Evolutionary conservation across 2,113 vertebrate species (phyloP), one percentile per base, ranked within the genome.

Genomic region (Ochotona princeps): DNA sequence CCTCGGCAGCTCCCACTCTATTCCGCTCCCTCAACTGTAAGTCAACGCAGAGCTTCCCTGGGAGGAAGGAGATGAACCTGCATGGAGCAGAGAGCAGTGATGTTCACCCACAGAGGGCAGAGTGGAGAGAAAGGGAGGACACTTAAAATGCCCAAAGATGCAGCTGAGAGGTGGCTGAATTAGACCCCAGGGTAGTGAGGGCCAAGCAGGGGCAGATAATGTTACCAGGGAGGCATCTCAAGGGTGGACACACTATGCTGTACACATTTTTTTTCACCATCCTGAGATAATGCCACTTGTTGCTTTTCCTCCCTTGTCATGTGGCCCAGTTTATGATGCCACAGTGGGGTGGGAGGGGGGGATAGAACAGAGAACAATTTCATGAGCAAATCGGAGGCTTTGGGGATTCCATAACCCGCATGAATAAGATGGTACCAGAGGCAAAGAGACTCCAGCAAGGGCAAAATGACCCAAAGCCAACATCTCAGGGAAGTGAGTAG

Each of bases 361-460:
- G 17, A 38, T 79, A 87, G 38, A 44, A 44, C 54, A 47, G 23
- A 78, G 18, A 84, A 95, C 67, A 89, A 93, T 86, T 92, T 92
- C 93, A 85, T 2, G 23, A 80, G 76, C 95, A 95, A 60, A 96
- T 93, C 2, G 20, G 66, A 13, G 89, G 76, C 72, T 69, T 93
- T 38, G 13, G 94, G 94, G 87, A 75, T 11, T 74, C 91, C 91
- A 94, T 93, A 95, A 96, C 57, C 69, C 80, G 88, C 91, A 96
- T 79, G 54, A 75, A 94, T 30, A 85, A 93, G 93, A 88, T 38
- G 28, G n/a, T 65, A 89, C 92, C 49, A 83, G 94, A 97, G 92
- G 72, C 87, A 93, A 96, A 85, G 82, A 95, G 93, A 67, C 35
- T 65, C 57, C 79, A 69, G 81, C 35, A 63, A 83, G 76, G 79